Percentiles rank a stretch among this genome's conserved stretches.
Evolutionary conservation across 2,888 invertebrate species (phyloP).

Genomic region (Trachelus iudaicus): DNA sequence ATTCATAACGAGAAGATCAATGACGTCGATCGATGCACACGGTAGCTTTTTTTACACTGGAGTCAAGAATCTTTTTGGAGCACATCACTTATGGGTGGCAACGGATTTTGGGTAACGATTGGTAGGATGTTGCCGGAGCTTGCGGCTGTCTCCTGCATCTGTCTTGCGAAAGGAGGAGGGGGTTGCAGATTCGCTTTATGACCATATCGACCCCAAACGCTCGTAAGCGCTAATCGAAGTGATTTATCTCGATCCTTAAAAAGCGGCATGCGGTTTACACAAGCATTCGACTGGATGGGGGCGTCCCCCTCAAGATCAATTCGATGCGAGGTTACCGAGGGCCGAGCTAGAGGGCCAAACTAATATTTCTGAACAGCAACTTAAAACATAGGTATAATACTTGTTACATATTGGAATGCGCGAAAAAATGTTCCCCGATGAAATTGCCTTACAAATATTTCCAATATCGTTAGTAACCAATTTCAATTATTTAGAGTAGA

Average conservation of each 20-base stretch:
- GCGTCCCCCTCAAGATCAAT: background rate
- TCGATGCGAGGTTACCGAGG: background rate
- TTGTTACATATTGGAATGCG: background rate
- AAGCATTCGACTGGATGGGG: background rate
- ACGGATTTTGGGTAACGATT: background rate
- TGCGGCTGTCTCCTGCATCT: background rate
- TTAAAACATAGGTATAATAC: background rate
- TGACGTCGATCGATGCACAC: background rate
- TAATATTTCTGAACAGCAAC: background rate
- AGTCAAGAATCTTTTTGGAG: background rate
- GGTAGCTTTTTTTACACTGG: background rate
- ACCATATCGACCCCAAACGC: slow-evolving; percentile 39
- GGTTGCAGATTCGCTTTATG: slow-evolving; percentile 33
- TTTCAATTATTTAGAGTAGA: background rate
- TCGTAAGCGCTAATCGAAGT: slow-evolving; percentile 45
- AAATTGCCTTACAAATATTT: background rate
- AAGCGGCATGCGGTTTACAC: background rate
- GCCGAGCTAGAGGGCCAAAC: background rate
- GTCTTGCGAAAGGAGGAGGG: background rate
- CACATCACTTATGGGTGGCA: background rate
- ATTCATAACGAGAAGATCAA: background rate
- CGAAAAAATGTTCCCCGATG: background rate
- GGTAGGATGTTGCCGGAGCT: background rate
- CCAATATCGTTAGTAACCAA: background rate
- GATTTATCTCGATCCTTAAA: slow-evolving; percentile 37